phyloP scores from a whole-genome alignment of 2,797 vertebrate genomes.

The Trichosurus vulpecula region DNA sequence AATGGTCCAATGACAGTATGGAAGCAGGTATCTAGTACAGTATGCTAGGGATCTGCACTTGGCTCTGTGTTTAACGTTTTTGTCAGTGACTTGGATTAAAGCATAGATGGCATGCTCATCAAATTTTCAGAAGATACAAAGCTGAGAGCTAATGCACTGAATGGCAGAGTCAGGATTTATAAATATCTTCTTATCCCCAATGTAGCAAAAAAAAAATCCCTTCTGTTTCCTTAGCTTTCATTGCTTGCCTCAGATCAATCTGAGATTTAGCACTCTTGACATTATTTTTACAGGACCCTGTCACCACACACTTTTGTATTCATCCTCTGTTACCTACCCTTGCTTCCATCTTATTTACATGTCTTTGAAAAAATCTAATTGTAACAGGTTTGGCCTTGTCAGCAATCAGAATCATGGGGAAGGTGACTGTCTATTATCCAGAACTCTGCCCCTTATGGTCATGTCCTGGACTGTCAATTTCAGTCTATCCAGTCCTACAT shows the following conservation, averaged over 20 bases:
- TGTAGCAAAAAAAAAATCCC: neutral
- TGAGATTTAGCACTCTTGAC: neutral
- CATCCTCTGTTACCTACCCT: neutral
- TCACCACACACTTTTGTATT: neutral
- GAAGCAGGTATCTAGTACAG: neutral
- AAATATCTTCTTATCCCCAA: neutral
- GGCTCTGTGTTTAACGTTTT: neutral
- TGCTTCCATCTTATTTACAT: neutral
- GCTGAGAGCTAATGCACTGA: neutral
- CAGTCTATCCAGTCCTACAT: neutral
- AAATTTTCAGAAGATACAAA: slow-evolving; percentile 1
- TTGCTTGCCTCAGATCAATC: neutral
- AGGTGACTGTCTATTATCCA: neutral
- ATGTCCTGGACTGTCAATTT: neutral
- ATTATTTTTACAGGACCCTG: neutral
- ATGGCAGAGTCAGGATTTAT: neutral
- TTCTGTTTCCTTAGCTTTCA: neutral
- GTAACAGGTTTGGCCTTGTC: neutral
- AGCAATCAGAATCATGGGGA: neutral
- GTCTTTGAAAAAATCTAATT: neutral
- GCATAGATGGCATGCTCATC: neutral
- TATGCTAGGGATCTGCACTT: neutral
- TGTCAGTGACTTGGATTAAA: neutral
- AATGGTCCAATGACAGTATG: neutral
- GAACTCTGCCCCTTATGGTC: neutral